Percentiles rank a stretch among this genome's conserved stretches.
Conservation (phyloP, 2,888 invertebrate genomes). For the Neocrepidodera transversa region DNA sequence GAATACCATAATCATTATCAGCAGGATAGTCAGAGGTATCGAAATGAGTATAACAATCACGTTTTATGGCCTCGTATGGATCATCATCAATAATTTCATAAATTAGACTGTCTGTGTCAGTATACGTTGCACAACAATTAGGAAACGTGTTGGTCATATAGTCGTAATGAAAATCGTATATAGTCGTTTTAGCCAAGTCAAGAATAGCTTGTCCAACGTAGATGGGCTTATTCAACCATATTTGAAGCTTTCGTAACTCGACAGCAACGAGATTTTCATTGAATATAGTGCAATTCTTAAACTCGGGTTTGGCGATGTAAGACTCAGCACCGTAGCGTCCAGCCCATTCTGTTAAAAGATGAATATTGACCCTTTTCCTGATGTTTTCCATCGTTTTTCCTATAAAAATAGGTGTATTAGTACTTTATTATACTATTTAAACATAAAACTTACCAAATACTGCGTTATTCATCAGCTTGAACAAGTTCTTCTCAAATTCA, state of each 20-base stretch:
- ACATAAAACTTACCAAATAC: slow-evolving; percentile 20
- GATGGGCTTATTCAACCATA: slow-evolving; percentile 39
- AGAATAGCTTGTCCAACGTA: slow-evolving; percentile 38
- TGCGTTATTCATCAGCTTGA: slow-evolving; percentile 33
- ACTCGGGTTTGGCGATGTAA: slow-evolving; percentile 35
- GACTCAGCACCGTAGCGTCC: slow-evolving; percentile 14
- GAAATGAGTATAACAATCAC: too few species aligned
- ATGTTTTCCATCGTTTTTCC: slow-evolving; percentile 33
- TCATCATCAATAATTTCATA: not conserved
- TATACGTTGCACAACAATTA: not conserved
- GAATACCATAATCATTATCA: too few species aligned
- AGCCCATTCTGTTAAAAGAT: slow-evolving; percentile 18
- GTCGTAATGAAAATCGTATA: slow-evolving; percentile 39
- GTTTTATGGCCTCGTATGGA: too few species aligned
- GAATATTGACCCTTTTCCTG: slow-evolving; percentile 8
- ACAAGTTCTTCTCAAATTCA: slow-evolving; percentile 27
- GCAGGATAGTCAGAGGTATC: too few species aligned
- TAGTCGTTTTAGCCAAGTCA: slow-evolving; percentile 36
- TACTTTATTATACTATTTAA: not conserved
- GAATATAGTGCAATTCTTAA: slow-evolving; percentile 31
- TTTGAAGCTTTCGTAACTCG: too few species aligned
- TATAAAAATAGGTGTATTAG: not conserved
- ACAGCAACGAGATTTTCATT: slow-evolving; percentile 15
- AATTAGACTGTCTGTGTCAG: not conserved
- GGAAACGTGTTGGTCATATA: not conserved